Percentiles rank a stretch among this genome's conserved stretches.
Conservation (phyloP, 2,888 invertebrate genomes). For the Chironomus tentans region DNA sequence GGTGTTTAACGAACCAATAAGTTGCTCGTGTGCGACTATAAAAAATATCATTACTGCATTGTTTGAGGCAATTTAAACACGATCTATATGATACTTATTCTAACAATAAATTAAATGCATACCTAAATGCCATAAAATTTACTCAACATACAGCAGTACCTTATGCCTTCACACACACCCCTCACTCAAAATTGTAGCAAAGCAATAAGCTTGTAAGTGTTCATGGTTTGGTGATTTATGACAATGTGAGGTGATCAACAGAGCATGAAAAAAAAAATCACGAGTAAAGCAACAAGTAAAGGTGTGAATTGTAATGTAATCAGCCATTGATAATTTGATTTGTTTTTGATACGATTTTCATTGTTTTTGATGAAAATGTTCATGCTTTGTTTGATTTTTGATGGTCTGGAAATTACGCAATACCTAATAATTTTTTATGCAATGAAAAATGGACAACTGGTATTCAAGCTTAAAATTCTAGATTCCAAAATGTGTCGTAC, state of each 20-base stretch:
- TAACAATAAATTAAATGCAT: not conserved
- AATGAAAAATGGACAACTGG: too few relatives aligned
- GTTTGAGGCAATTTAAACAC: not conserved
- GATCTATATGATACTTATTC: not conserved
- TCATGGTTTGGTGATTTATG: slow-evolving; percentile 20
- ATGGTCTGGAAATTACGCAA: too few relatives aligned
- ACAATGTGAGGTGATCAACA: not conserved
- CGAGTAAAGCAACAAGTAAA: too few relatives aligned
- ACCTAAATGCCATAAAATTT: not conserved
- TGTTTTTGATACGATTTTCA: too few relatives aligned
- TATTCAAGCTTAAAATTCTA: too few relatives aligned
- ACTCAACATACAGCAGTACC: not conserved
- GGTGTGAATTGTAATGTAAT: too few relatives aligned
- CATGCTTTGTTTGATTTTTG: too few relatives aligned
- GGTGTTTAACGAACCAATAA: slow-evolving; percentile 23
- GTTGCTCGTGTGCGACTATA: not conserved
- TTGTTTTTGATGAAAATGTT: too few relatives aligned
- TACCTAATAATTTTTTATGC: too few relatives aligned
- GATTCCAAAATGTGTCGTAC: too few relatives aligned
- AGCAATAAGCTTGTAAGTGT: not conserved
- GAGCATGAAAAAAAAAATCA: not conserved
- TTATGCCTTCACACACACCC: not conserved
- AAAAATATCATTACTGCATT: too few relatives aligned
- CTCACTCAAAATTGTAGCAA: not conserved
- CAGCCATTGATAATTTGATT: too few relatives aligned